These are phyloP conservation scores for Linepithema humile DNA, from an alignment of 1,140 invertebrate genomes.

Conservation along the genomic window DNA sequence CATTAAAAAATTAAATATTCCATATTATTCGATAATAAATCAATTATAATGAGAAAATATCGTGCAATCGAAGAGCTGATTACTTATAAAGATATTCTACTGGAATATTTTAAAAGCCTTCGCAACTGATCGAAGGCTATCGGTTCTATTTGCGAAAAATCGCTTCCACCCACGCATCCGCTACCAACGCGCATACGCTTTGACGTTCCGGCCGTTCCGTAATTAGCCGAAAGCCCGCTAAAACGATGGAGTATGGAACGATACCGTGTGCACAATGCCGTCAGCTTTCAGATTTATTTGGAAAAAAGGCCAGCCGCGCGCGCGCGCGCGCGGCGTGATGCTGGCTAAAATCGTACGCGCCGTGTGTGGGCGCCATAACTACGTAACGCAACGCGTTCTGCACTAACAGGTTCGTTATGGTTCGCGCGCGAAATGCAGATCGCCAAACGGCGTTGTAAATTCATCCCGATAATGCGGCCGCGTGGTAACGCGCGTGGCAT, in stretches of 20 bases:
- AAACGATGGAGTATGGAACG: conserved; percentile 6
- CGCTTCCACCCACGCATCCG: background rate
- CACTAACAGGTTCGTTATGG: conserved; percentile 46
- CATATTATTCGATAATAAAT: background rate
- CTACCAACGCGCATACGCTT: background rate
- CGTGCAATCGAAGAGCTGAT: background rate
- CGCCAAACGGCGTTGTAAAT: conserved; percentile 49
- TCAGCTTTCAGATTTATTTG: conserved; percentile 41
- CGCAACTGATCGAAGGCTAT: background rate
- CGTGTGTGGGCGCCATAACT: conserved; percentile 61
- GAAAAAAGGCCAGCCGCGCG: conserved; percentile 24
- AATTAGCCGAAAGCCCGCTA: conserved; percentile 48
- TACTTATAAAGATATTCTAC: background rate
- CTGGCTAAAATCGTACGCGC: conserved; percentile 59
- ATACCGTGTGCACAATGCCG: background rate
- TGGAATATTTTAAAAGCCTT: background rate
- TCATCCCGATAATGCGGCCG: conserved; percentile 40
- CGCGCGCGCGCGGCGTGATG: conserved; percentile 1
- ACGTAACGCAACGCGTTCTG: conserved; percentile 18
- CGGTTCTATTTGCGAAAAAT: background rate
- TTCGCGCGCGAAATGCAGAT: conserved; percentile 34
- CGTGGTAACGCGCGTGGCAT: conserved; percentile 9
- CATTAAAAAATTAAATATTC: background rate
- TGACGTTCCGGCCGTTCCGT: background rate
- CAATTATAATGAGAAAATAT: background rate